Conservation (phyloP, 2,113 vertebrate species). For the Excalfactoria chinensis region DNA sequence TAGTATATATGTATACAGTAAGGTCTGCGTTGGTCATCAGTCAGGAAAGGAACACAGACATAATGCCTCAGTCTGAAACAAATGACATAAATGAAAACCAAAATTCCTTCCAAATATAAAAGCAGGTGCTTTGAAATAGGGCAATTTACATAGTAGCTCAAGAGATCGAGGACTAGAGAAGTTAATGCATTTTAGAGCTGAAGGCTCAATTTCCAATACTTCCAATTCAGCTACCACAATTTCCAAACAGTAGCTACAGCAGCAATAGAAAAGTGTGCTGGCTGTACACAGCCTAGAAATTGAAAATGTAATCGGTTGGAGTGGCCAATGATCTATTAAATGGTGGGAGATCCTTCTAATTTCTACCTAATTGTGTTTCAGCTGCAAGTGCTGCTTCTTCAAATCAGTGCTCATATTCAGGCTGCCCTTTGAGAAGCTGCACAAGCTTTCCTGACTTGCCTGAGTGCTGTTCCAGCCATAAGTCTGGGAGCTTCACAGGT, state of each 20-base stretch:
- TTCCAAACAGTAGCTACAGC: constrained; percentile 3
- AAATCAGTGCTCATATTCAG: not conserved
- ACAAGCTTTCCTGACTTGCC: not conserved
- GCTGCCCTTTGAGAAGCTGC: fast-evolving
- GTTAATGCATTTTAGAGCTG: not conserved
- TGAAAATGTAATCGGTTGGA: not conserved
- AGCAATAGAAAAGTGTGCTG: not conserved
- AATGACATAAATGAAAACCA: not conserved
- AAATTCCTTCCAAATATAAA: constrained; percentile 37
- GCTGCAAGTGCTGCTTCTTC: not conserved
- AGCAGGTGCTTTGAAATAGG: not conserved
- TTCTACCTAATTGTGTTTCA: not conserved
- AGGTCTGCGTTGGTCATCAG: not conserved
- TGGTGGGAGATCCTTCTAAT: not conserved
- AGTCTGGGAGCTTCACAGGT: not conserved
- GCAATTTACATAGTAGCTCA: not conserved
- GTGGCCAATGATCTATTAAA: not conserved
- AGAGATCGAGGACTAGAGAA: not conserved
- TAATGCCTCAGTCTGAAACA: not conserved
- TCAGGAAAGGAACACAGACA: not conserved
- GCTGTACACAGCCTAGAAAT: not conserved
- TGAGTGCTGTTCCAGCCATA: not conserved
- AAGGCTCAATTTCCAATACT: not conserved
- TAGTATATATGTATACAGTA: not conserved
- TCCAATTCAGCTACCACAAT: not conserved